phyloP scores from a whole-genome alignment of 2,888 invertebrate species.

The Dryadula phaetusa region DNA sequence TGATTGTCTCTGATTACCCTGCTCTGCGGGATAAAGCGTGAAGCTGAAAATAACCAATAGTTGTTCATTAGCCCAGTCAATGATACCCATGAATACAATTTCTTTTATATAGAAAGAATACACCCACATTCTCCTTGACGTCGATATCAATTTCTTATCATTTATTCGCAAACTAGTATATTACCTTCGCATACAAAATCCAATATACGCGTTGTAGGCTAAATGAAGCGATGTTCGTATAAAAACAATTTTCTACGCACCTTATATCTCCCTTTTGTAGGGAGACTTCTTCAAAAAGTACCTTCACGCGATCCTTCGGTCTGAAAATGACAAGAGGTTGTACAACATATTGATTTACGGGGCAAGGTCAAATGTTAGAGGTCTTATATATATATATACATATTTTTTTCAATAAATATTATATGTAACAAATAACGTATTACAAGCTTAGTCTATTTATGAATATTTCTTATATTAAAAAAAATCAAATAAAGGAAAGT shows the following conservation, averaged over 20 bases:
- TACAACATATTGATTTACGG: constrained; percentile 35
- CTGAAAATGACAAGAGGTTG: constrained; percentile 77
- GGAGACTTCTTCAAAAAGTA: constrained; percentile 92
- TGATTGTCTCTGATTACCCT: no score
- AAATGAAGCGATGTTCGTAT: constrained; percentile 35
- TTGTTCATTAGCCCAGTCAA: no score
- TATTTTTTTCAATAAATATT: no score
- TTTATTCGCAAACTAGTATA: background rate
- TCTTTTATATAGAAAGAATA: no score
- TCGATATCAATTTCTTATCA: background rate
- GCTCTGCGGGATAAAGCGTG: no score
- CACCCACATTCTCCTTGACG: background rate
- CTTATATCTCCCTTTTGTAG: constrained; percentile 91
- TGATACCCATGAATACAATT: no score
- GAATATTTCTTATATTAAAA: no score
- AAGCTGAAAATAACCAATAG: no score
- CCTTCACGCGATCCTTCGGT: constrained; percentile 90
- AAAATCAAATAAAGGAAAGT: no score
- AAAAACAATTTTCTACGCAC: constrained; percentile 64
- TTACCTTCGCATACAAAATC: constrained; percentile 22
- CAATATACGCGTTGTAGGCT: constrained; percentile 38
- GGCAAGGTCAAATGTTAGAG: constrained; percentile 8
- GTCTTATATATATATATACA: no score
- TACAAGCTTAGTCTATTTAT: no score
- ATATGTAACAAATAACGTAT: no score